Percentiles rank a stretch among this genome's conserved stretches.
Conservation (phyloP, 2,113 vertebrate species). For the Garra rufa region DNA sequence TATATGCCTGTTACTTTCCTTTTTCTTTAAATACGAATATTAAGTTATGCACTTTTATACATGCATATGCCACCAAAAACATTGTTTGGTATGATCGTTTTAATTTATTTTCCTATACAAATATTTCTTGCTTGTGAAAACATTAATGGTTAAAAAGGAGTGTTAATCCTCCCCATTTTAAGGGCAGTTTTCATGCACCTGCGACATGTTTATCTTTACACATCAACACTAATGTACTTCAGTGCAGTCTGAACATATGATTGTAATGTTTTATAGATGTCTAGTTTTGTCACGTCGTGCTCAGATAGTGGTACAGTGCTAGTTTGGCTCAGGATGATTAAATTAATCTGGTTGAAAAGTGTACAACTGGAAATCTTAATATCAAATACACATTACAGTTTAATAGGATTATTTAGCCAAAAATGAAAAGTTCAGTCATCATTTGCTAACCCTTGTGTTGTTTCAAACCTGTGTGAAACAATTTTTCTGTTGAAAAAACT, state of each 20-base stretch:
- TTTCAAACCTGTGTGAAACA: neutral
- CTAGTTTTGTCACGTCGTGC: neutral
- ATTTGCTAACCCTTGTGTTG: neutral
- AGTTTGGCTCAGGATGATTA: constrained; percentile 4
- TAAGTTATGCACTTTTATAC: constrained; percentile 47
- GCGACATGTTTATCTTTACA: neutral
- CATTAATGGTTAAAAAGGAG: constrained; percentile 36
- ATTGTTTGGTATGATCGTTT: constrained; percentile 21
- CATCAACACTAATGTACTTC: constrained; percentile 31
- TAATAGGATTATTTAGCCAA: neutral
- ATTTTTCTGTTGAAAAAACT: neutral
- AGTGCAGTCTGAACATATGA: constrained; percentile 14
- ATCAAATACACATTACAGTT: neutral
- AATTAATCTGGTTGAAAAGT: neutral
- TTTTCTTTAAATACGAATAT: constrained; percentile 3
- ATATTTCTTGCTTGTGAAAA: neutral
- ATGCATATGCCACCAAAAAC: constrained; percentile 36
- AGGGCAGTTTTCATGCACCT: constrained; percentile 8
- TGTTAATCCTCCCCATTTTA: constrained; percentile 41
- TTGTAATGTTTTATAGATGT: constrained; percentile 38
- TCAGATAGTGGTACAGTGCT: neutral
- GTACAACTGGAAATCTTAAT: neutral
- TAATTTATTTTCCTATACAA: constrained; percentile 5
- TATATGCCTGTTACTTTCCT: constrained; percentile 10
- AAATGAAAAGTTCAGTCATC: neutral